Evolutionary conservation across 2,888 invertebrate genomes (phyloP).

Genomic region (Tachina grossa): DNA sequence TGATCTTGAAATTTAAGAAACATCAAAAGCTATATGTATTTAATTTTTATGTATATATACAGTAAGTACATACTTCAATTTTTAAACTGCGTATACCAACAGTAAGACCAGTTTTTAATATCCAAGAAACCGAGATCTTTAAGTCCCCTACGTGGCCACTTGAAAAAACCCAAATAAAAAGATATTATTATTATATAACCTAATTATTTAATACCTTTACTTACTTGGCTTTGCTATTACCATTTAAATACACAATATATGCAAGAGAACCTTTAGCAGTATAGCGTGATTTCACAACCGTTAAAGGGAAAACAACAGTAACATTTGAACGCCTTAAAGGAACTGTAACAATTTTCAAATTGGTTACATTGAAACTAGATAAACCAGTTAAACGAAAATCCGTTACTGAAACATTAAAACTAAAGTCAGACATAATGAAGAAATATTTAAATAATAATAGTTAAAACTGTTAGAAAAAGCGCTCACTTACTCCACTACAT

Average conservation of each 20-base stretch:
- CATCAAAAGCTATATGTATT: constrained; percentile 13
- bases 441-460: not conserved
- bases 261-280: constrained; percentile 79
- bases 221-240: constrained; percentile 78
- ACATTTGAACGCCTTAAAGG: constrained; percentile 73
- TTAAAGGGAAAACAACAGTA: constrained; percentile 76
- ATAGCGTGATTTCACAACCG: constrained; percentile 76
- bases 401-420: constrained; percentile 76
- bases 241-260: constrained; percentile 77
- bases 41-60: not conserved
- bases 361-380: constrained; percentile 76
- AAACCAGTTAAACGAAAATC: constrained; percentile 75
- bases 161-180: not conserved
- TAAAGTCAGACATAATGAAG: constrained; percentile 54
- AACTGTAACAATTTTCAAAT: constrained; percentile 72
- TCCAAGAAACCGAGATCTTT: constrained; percentile 74
- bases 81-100: constrained; percentile 76
- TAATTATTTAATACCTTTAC: constrained; percentile 61
- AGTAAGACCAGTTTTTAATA: constrained; percentile 71
- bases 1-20: constrained; percentile 65
- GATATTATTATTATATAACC: not conserved
- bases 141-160: constrained; percentile 74
- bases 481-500: constrained; percentile 76
- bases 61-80: constrained; percentile 72
- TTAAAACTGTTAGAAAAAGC: not conserved